phyloP scores from a whole-genome alignment of 2,888 invertebrate species.

The Eupithecia dodoneata region DNA sequence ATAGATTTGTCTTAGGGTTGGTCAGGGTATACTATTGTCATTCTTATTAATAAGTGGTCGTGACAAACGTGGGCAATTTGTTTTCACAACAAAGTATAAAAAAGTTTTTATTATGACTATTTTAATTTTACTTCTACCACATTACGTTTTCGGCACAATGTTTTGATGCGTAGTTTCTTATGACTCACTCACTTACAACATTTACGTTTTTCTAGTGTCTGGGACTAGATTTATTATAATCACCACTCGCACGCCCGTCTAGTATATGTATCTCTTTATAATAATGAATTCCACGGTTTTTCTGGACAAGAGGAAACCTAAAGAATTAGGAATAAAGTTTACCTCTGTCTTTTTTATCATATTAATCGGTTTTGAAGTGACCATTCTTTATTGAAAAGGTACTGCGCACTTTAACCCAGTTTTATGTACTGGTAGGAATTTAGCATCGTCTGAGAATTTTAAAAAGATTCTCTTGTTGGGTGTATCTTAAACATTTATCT shows the following conservation, averaged over 20 bases:
- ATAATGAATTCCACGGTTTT: background rate
- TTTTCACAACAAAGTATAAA: background rate
- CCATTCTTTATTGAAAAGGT: background rate
- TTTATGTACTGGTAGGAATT: background rate
- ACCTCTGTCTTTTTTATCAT: too few relatives aligned
- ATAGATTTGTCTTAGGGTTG: background rate
- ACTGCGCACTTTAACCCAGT: background rate
- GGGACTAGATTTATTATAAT: constrained; percentile 30
- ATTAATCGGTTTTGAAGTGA: background rate
- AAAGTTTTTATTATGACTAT: background rate
- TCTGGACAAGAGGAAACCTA: background rate
- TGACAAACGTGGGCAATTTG: background rate
- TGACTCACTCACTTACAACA: constrained; percentile 18
- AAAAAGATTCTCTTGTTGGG: constrained; percentile 37
- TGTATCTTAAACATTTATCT: constrained; percentile 38
- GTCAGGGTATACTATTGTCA: background rate
- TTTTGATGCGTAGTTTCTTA: constrained; percentile 28
- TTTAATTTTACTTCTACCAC: background rate
- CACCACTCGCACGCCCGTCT: constrained; percentile 11
- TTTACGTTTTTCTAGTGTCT: constrained; percentile 24
- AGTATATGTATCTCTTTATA: constrained; percentile 1
- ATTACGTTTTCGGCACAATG: constrained; percentile 15
- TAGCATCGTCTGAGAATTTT: constrained; percentile 29
- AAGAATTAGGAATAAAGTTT: background rate
- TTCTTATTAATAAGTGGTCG: background rate